A percentile compares a stretch with the other conserved stretches of the same genome.
Evolutionary conservation across 1,140 invertebrate genomes (phyloP).

Genomic region (Drosophila pseudoobscura): DNA sequence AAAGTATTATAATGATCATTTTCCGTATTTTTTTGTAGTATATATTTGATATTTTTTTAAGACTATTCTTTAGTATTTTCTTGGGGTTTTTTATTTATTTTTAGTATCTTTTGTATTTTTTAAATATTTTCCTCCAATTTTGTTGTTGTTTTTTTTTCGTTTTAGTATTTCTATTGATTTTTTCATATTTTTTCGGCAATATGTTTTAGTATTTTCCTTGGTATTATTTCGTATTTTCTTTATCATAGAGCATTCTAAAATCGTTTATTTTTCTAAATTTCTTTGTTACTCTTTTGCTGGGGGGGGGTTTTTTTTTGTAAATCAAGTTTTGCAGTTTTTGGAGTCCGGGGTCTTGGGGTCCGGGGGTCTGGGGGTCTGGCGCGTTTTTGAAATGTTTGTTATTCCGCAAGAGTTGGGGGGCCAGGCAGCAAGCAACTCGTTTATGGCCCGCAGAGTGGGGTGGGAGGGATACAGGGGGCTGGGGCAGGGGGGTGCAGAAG

Average conservation of each 20-base stretch:
- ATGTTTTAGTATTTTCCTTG: too few species aligned
- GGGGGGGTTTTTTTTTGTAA: conserved; percentile 51
- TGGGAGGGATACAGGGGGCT: not conserved
- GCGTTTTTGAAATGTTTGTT: conserved; percentile 66
- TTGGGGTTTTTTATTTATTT: too few species aligned
- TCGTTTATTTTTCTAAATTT: conserved; percentile 31
- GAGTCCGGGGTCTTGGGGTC: conserved; percentile 19
- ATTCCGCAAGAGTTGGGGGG: conserved; percentile 58
- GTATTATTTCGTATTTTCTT: not conserved
- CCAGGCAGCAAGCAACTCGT: conserved; percentile 50
- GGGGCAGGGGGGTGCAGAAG: not conserved
- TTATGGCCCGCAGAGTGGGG: conserved; percentile 42
- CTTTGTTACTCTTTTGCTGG: conserved; percentile 7
- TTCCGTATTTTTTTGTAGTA: too few species aligned
- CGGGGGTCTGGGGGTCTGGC: conserved; percentile 4
- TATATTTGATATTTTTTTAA: too few species aligned
- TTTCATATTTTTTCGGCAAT: too few species aligned
- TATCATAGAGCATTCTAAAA: conserved; percentile 52
- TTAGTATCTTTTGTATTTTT: too few species aligned
- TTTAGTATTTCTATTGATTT: not conserved
- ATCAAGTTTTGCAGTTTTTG: conserved; percentile 75
- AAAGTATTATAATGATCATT: too few species aligned
- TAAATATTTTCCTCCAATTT: too few species aligned
- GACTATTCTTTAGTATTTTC: too few species aligned
- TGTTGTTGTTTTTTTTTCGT: too few species aligned